phyloP scores from a whole-genome alignment of 2,888 invertebrate genomes.

The Cecidostiba fungosa region DNA sequence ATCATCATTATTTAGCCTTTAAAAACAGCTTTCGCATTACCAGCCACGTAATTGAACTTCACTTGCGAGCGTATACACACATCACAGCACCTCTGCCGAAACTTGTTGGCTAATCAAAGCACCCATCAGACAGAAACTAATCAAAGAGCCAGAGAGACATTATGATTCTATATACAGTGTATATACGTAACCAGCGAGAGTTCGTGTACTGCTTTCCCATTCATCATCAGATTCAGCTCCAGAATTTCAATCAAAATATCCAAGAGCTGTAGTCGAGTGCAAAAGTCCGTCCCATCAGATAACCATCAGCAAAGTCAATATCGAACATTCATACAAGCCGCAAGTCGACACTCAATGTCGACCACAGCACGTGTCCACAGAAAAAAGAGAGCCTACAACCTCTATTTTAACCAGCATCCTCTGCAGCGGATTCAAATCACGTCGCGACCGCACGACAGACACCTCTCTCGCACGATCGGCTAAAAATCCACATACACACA shows the following conservation, averaged over 20 bases:
- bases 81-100: neutral
- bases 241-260: neutral
- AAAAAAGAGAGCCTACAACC: neutral
- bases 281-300: neutral
- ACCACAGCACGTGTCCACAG: neutral
- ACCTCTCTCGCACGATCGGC: neutral
- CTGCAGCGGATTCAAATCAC: slow-evolving; percentile 15
- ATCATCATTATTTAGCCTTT: neutral
- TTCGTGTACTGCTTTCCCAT: no score
- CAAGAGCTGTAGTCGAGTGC: neutral
- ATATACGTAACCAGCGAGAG: neutral
- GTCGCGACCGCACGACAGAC: neutral
- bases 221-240: neutral
- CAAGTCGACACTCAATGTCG: neutral
- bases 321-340: slow-evolving; percentile 1
- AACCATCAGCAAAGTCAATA: neutral
- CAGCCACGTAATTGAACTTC: neutral
- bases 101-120: neutral
- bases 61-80: neutral
- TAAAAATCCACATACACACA: slow-evolving; percentile 5
- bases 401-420: neutral
- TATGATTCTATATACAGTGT: no score
- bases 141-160: neutral
- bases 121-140: neutral
- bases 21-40: neutral